A percentile compares a stretch with the other conserved stretches of the same genome.
Conservation (phyloP, 2,113 vertebrate species). For the Lycaon pictus region DNA sequence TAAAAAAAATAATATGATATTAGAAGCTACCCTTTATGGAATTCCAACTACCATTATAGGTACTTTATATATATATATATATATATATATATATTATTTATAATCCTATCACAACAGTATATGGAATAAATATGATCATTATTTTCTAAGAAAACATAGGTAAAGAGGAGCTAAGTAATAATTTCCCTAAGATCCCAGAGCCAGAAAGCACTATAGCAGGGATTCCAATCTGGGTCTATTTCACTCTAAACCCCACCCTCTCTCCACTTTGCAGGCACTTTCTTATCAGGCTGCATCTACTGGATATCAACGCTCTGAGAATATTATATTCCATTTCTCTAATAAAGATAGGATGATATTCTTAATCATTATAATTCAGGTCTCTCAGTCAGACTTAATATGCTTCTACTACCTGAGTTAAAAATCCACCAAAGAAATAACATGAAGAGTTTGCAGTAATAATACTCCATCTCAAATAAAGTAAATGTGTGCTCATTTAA, state of each 20-base stretch:
- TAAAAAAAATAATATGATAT: slow-evolving; percentile 46
- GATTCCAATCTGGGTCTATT: not conserved
- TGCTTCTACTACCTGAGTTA: not conserved
- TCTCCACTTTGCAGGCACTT: not conserved
- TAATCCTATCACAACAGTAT: not conserved
- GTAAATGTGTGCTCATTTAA: not conserved
- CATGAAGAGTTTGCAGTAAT: not conserved
- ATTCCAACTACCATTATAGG: not conserved
- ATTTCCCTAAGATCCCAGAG: not conserved
- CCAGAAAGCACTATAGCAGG: not conserved
- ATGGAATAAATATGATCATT: not conserved
- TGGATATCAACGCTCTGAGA: not conserved
- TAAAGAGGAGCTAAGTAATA: not conserved
- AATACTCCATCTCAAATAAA: not conserved
- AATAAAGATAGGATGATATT: slow-evolving; percentile 11
- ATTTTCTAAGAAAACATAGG: slow-evolving; percentile 27
- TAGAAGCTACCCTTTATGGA: slow-evolving; percentile 19
- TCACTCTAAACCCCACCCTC: not conserved
- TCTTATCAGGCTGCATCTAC: not conserved
- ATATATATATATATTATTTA: not conserved
- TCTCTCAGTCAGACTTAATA: not conserved
- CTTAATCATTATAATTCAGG: not conserved
- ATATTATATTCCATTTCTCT: not conserved
- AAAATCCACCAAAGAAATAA: slow-evolving; percentile 31
- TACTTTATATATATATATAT: not conserved